Conservation (phyloP, 64 coral and sea anemone genomes). For the Montipora capricornis region DNA sequence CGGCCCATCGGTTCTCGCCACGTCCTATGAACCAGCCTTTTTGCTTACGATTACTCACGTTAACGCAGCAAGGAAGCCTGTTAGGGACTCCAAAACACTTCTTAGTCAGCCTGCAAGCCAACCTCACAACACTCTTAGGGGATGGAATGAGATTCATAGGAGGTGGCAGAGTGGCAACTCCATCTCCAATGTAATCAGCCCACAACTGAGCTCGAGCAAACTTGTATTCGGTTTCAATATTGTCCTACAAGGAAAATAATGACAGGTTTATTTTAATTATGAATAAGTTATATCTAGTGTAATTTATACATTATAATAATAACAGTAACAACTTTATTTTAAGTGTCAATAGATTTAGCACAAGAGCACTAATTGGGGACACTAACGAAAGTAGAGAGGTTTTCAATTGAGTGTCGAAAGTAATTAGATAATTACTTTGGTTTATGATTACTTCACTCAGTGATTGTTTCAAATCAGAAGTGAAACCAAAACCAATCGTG, state of each 20-base stretch:
- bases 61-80: constrained; percentile 51
- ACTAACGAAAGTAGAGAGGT: no score
- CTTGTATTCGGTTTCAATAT: constrained; percentile 98
- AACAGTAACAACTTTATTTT: no score
- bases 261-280: not conserved
- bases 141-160: constrained; percentile 96
- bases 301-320: no score
- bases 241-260: constrained; percentile 71
- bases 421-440: no score
- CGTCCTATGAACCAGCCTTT: not conserved
- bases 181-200: constrained; percentile 96
- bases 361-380: no score
- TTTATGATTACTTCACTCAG: no score
- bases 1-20: no score
- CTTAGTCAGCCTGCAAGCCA: constrained; percentile 72
- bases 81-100: constrained; percentile 76
- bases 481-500: no score
- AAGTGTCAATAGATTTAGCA: no score
- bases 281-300: no score
- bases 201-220: constrained; percentile 95
- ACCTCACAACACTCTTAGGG: constrained; percentile 78
- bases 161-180: constrained; percentile 88
- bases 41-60: constrained; percentile 42
- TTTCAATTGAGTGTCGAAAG: no score
- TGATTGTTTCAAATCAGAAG: no score